These are phyloP conservation scores for Chalcosyrphus nemorum DNA, from an alignment of 2,888 invertebrate species.

Conservation along the genomic window DNA sequence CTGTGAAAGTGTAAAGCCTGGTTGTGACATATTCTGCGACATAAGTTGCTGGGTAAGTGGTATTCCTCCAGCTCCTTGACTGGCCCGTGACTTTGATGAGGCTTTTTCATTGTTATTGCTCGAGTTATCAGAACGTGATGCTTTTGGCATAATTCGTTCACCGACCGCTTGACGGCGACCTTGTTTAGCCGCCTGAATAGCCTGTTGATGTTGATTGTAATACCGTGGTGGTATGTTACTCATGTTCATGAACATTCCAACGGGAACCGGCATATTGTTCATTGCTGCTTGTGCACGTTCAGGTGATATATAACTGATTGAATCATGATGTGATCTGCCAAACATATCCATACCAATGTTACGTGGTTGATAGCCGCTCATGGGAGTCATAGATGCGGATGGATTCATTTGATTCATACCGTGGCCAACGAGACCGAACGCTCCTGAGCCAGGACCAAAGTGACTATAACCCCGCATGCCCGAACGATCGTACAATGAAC, in stretches of 20 bases:
- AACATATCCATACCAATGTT: conserved; percentile 84
- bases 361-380: conserved; percentile 66
- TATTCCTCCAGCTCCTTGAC: conserved; percentile 83
- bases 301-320: conserved; percentile 95
- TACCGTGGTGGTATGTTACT: conserved; percentile 89
- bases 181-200: conserved; percentile 83
- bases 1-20: conserved; percentile 86
- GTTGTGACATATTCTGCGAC: conserved; percentile 88
- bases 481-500: conserved; percentile 94
- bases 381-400: conserved; percentile 51
- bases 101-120: conserved; percentile 62
- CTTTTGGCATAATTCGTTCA: conserved; percentile 63
- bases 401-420: conserved; percentile 53
- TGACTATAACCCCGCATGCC: conserved; percentile 78
- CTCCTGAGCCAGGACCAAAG: conserved; percentile 36
- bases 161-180: conserved; percentile 80
- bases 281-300: conserved; percentile 89
- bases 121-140: conserved; percentile 59
- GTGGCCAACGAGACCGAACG: conserved; percentile 51
- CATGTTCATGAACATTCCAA: conserved; percentile 97
- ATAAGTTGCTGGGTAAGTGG: conserved; percentile 90
- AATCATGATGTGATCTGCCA: conserved; percentile 91
- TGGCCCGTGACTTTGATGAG: conserved; percentile 74
- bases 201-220: conserved; percentile 89
- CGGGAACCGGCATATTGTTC: conserved; percentile 94